Conservation (phyloP, 2,888 invertebrate genomes). For the Ptilodon capucinus region DNA sequence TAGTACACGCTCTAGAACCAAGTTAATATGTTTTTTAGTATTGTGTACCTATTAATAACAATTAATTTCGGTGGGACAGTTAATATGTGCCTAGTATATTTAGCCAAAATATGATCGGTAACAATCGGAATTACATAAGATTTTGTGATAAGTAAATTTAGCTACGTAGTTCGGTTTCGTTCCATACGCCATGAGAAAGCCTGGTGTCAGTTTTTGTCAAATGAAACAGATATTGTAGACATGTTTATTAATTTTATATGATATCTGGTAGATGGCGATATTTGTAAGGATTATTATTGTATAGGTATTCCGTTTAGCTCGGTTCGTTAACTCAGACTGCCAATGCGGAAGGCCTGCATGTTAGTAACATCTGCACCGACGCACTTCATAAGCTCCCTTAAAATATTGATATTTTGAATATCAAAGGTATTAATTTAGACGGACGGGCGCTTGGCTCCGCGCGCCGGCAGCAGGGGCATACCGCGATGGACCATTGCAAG, state of each 20-base stretch:
- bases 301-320: conserved; percentile 44
- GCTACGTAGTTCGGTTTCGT: too few species aligned
- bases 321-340: conserved; percentile 66
- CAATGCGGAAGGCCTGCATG: conserved; percentile 71
- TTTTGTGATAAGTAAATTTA: too few species aligned
- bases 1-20: conserved; percentile 32
- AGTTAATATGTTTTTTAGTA: conserved; percentile 12
- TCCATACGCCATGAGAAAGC: too few species aligned
- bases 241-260: too few species aligned
- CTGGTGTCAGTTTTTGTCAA: too few species aligned
- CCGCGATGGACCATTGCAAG: conserved; percentile 75
- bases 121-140: too few species aligned
- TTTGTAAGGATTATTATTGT: conserved; percentile 19
- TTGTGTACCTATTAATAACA: neutral
- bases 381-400: conserved; percentile 73
- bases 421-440: conserved; percentile 80
- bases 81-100: too few species aligned
- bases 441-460: conserved; percentile 60
- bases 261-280: too few species aligned
- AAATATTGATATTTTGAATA: conserved; percentile 80
- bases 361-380: conserved; percentile 59
- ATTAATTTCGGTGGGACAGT: neutral
- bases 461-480: conserved; percentile 49
- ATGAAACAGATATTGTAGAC: too few species aligned
- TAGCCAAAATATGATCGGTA: too few species aligned